phyloP scores from a whole-genome alignment of 2,797 vertebrate genomes.

The Pipistrellus pygmaeus region DNA sequence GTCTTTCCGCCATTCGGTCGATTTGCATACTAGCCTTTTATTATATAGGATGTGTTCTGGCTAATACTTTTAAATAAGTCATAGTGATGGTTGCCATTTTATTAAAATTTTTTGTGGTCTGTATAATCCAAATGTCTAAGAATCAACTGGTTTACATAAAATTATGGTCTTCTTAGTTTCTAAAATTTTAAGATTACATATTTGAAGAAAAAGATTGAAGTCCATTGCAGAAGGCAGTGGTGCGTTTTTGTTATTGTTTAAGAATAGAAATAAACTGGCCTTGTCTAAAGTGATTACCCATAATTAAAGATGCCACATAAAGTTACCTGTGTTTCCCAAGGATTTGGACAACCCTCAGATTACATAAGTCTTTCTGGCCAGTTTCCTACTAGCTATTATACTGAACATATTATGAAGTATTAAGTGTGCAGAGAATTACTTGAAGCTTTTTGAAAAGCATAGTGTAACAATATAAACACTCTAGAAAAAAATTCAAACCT shows the following conservation, averaged over 20 bases:
- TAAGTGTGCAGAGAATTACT: not conserved
- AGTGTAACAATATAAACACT: not conserved
- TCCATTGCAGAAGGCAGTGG: not conserved
- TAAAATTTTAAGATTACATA: not conserved
- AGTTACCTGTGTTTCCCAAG: not conserved
- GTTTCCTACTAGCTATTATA: not conserved
- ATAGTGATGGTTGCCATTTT: not conserved
- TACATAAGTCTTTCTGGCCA: not conserved
- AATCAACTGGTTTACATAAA: not conserved
- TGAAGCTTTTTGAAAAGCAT: not conserved
- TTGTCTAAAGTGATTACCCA: not conserved
- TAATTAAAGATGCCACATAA: not conserved
- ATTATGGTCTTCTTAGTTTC: not conserved
- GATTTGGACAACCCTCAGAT: not conserved
- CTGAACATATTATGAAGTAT: not conserved
- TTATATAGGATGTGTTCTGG: not conserved
- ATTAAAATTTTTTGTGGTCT: not conserved
- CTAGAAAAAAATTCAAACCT: not conserved
- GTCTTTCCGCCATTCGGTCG: no score
- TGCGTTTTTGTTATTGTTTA: not conserved
- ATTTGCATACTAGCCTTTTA: no score
- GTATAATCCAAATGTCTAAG: not conserved
- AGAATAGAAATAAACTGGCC: not conserved
- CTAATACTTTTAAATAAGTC: not conserved
- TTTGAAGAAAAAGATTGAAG: not conserved